Conservation (phyloP, 2,888 invertebrate species). For the Zygogramma bicolorata region DNA sequence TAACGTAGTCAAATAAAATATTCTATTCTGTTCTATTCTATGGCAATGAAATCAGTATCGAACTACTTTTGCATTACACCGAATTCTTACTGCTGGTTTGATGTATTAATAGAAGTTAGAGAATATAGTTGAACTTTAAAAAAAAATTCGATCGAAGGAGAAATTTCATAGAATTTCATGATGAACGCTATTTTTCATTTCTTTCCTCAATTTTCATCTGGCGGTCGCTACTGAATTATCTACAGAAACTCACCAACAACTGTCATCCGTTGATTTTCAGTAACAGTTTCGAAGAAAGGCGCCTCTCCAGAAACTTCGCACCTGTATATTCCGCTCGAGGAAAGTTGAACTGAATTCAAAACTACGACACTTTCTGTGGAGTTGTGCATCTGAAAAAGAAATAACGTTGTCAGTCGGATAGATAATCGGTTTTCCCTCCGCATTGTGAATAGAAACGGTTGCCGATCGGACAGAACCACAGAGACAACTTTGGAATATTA, state of each 20-base stretch:
- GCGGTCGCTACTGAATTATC: not conserved
- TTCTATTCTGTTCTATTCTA: no score
- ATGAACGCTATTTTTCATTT: no score
- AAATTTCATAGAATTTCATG: no score
- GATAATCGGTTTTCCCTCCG: not conserved
- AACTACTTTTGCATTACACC: no score
- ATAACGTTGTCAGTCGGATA: not conserved
- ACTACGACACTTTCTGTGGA: conserved; percentile 77
- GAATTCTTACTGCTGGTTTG: no score
- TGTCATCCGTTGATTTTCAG: conserved; percentile 75
- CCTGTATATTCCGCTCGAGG: conserved; percentile 75
- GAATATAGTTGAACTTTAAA: not conserved
- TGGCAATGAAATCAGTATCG: no score
- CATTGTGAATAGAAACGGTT: not conserved
- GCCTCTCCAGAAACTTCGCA: conserved; percentile 81
- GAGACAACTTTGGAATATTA: no score
- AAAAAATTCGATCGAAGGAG: no score
- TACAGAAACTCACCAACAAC: conserved; percentile 75
- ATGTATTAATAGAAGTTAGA: no score
- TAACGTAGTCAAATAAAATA: no score
- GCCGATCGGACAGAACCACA: no score
- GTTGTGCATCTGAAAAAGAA: conserved; percentile 72
- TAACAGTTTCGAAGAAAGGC: conserved; percentile 78
- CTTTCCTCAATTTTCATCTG: not conserved
- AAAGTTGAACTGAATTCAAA: conserved; percentile 74